Conservation (phyloP, 2,113 vertebrate genomes). For the Parus major region DNA sequence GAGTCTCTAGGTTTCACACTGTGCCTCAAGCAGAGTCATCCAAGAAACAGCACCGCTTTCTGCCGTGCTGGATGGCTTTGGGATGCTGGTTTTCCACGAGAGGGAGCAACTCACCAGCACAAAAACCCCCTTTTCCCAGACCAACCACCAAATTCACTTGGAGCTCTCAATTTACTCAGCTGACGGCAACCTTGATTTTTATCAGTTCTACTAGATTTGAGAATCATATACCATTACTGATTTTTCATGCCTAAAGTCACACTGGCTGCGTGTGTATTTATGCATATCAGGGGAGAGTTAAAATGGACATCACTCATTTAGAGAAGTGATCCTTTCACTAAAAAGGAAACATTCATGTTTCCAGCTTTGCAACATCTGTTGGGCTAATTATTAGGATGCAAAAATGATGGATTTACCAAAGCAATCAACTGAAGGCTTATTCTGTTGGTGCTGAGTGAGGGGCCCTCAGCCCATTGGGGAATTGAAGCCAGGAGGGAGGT, state of each 20-base stretch:
- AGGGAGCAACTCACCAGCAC: conserved; percentile 81
- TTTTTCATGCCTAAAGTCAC: conserved; percentile 54
- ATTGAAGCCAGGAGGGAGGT: conserved; percentile 10
- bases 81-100: conserved; percentile 69
- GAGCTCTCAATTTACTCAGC: conserved; percentile 71
- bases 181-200: conserved; percentile 73
- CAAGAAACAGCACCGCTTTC: background rate
- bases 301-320: conserved; percentile 36
- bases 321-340: conserved; percentile 62
- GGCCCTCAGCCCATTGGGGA: background rate
- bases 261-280: conserved; percentile 14
- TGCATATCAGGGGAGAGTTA: conserved; percentile 14
- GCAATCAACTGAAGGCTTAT: conserved; percentile 49
- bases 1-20: background rate
- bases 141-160: conserved; percentile 47
- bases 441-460: background rate
- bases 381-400: conserved; percentile 69
- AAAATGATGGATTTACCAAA: conserved; percentile 66
- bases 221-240: conserved; percentile 66
- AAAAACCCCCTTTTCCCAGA: conserved; percentile 57
- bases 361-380: conserved; percentile 55
- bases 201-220: conserved; percentile 68
- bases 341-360: conserved; percentile 54
- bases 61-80: background rate
- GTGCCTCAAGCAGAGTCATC: background rate